Evolutionary conservation across 2,888 invertebrate species (phyloP).

Genomic region (Phortica magna): DNA sequence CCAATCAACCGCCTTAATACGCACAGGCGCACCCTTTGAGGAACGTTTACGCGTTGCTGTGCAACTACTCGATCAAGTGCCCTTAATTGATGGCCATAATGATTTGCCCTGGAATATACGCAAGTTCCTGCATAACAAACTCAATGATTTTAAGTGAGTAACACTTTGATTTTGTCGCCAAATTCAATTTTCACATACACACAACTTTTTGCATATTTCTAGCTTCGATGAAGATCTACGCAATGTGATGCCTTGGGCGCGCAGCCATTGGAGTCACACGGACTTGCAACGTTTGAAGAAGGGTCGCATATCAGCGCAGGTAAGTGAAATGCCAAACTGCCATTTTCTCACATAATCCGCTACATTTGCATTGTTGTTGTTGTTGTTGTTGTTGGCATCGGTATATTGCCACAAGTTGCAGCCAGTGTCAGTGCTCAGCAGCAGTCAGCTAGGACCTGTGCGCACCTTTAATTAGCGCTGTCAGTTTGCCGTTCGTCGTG

Average conservation of each 20-base stretch:
- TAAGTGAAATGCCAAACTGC: conserved; percentile 78
- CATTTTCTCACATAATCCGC: background rate
- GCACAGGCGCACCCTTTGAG: conserved; percentile 84
- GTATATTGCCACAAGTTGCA: no score
- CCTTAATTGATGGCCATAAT: conserved; percentile 92
- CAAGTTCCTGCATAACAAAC: conserved; percentile 92
- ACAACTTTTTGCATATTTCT: conserved; percentile 40
- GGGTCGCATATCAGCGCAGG: conserved; percentile 89
- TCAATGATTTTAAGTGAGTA: conserved; percentile 87
- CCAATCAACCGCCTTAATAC: background rate
- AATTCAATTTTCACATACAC: background rate
- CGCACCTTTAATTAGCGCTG: background rate
- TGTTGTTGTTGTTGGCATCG: background rate
- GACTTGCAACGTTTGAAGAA: conserved; percentile 86
- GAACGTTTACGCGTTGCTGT: conserved; percentile 87
- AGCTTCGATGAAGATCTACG: conserved; percentile 85
- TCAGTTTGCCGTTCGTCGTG: background rate
- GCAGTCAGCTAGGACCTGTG: no score
- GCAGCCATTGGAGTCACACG: conserved; percentile 88
- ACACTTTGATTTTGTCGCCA: conserved; percentile 29
- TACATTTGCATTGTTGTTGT: background rate
- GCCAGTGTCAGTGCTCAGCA: no score
- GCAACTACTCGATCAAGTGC: conserved; percentile 86
- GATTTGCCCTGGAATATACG: conserved; percentile 95
- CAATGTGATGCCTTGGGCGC: conserved; percentile 85